Evolutionary conservation across 2,113 vertebrate genomes (phyloP), one percentile per base, ranked within the genome.

Genomic region (Chitala chitala): DNA sequence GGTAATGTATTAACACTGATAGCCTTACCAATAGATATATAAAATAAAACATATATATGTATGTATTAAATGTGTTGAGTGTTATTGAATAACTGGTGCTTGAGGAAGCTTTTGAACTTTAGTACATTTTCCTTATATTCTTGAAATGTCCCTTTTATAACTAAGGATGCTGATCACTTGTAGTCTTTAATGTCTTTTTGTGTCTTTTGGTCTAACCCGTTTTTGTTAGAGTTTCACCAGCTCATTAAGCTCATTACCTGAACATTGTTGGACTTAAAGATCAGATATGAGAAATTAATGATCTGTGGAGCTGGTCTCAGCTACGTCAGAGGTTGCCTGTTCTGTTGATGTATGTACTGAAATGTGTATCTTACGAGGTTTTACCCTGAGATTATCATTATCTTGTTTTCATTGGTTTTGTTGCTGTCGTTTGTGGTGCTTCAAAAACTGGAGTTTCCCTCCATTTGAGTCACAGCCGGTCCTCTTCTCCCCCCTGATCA

Each of bases 261-360:
- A 46, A 58, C 36, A 31, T 68, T 29, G 20, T 12, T 17, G 42
- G 17, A 58, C 54, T 54, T 46, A n/a, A 13, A 24, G 55, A 53
- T 58, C 38, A 73, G 53, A 77, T 68, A 36, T 74, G 33, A 83
- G 75, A 40, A 79, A 77, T 38, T 78, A 72, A 65, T 70, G 54
- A 77, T 54, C 58, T 22, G 17, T 75, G 15, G 61, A 55, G 61
- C 50, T n/a, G 26, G 46, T 24, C 79, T 65, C 46, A 40, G 69
- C 73, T 74, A 66, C 38, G 5, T 63, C 71, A 79, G 78, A 58
- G 8, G 71, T 73, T 70, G 64, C 68, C 20, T 38, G 7, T 76
- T 73, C 53, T 46, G 78, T 85, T 83, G 79, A 81, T 77, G 73
- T 80, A 58, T 79, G 80, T 72, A 74, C 64, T 79, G 78, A 54